These are phyloP conservation scores for Gymnocephalus cernua DNA, from an alignment of 2,113 vertebrate genomes.

Conservation along the genomic window DNA sequence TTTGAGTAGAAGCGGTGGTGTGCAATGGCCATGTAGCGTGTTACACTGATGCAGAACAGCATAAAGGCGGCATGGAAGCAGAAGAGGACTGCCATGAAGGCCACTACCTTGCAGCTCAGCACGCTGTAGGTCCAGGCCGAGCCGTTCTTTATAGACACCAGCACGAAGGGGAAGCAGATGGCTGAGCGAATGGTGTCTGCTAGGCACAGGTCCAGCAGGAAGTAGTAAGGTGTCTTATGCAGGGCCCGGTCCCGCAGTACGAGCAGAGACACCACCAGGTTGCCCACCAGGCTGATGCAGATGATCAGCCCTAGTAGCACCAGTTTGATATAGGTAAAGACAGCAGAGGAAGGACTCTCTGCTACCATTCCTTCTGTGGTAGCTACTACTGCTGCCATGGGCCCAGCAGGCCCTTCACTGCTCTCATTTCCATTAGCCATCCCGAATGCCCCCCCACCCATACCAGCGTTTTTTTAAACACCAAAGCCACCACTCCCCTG, in stretches of 20 bases:
- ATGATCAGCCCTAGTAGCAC: constrained; percentile 91
- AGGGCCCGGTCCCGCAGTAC: constrained; percentile 89
- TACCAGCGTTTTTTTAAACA: constrained; percentile 41
- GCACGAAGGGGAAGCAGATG: constrained; percentile 92
- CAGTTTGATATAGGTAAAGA: constrained; percentile 89
- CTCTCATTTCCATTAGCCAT: constrained; percentile 89
- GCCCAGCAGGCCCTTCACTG: constrained; percentile 75
- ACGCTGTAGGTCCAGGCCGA: constrained; percentile 92
- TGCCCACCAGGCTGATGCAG: constrained; percentile 90
- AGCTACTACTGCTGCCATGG: constrained; percentile 78
- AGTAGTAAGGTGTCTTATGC: constrained; percentile 93
- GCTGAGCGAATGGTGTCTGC: constrained; percentile 91
- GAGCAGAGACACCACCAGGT: constrained; percentile 89
- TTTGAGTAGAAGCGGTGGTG: constrained; percentile 94
- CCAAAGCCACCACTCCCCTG: constrained; percentile 57
- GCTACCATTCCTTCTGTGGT: constrained; percentile 83
- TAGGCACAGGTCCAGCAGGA: constrained; percentile 91
- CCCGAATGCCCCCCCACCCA: constrained; percentile 57
- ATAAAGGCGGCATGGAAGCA: constrained; percentile 94
- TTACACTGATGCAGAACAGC: constrained; percentile 93
- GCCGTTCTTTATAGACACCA: constrained; percentile 91
- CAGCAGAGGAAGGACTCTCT: constrained; percentile 78
- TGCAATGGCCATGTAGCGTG: constrained; percentile 93
- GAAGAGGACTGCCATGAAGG: constrained; percentile 93
- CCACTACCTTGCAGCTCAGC: constrained; percentile 93